These are phyloP conservation scores for Corydoras sp. DNA, from an alignment of 2,113 vertebrate genomes.

Conservation along the genomic window DNA sequence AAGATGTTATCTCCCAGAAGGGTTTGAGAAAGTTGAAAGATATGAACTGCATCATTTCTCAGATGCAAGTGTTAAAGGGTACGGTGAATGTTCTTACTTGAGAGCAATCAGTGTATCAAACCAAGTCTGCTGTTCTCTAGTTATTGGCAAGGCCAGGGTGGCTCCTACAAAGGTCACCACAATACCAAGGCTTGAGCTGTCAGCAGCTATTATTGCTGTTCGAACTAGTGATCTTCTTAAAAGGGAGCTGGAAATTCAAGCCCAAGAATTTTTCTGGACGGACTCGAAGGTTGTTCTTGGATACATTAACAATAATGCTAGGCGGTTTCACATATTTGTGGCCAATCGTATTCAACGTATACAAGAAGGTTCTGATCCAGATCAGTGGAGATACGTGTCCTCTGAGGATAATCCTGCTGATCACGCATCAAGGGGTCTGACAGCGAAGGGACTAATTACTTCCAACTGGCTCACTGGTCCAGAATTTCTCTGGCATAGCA, in stretches of 20 bases:
- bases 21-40: background rate
- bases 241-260: conserved; percentile 22
- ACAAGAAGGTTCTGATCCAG: background rate
- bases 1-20: background rate
- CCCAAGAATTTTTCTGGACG: conserved; percentile 26
- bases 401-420: background rate
- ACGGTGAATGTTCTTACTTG: background rate
- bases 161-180: background rate
- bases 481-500: too few relatives aligned
- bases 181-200: background rate
- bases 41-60: conserved; percentile 22
- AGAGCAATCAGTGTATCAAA: background rate
- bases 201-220: conserved; percentile 16
- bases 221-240: conserved; percentile 17
- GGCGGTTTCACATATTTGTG: conserved; percentile 29
- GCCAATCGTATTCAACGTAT: conserved; percentile 28
- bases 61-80: conserved; percentile 9
- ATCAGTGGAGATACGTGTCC: background rate
- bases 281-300: conserved; percentile 12
- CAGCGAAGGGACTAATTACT: background rate
- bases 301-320: conserved; percentile 6
- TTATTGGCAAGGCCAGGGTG: background rate
- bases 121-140: background rate
- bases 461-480: background rate
- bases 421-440: background rate